Evolutionary conservation across 1,140 invertebrate genomes (phyloP), one percentile per base, ranked within the genome.

Genomic region (Drosophila fuyamai): DNA sequence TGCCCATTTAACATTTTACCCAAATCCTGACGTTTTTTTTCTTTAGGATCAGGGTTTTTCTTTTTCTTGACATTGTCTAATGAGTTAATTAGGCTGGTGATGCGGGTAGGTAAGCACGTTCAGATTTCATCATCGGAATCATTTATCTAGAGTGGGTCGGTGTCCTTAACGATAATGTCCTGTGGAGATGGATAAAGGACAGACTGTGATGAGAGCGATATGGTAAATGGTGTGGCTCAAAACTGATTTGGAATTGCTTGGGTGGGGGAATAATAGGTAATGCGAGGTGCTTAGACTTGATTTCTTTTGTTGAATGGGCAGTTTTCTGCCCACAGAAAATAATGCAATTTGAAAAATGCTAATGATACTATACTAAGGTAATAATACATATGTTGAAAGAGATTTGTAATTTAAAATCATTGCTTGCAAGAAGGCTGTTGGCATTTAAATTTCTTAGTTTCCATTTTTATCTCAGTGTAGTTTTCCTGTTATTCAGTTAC

Each of bases 51-150:
- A 51, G 48, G 12, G n/a, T 47, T 41, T 32, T 36, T 43, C 56
- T 50, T 46, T 41, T 62, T 62, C 46, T 38, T 81, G 84, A 88
- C 83, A 88, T 89, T 88, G 84, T 89, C 80, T 88, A 88, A 88
- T 88, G 84, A 88, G 84, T 88, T 84, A 88, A 88, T 88, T 88
- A 88, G 84, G 57, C 65, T 59, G 57, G 43, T 73, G 67, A 80
- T 86, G 77, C 79, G 71, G 83, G 71, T 73, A 51, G 63, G 43
- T 72, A 61, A 67, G 59, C 60, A 65, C 66, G 65, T 72, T 84
- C 63, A 44, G 74, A 56, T 18, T 55, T 65, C 41, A 73, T 76
- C 71, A 77, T 48, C 9, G 50, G 47, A 18, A 43, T n/a, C 71
- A 62, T 81, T 71, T 66, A 61, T 65, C 51, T 57, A 60, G 18